Evolutionary conservation across 2,113 vertebrate species (phyloP), one percentile per base, ranked within the genome.

Genomic region (Ursus arctos): DNA sequence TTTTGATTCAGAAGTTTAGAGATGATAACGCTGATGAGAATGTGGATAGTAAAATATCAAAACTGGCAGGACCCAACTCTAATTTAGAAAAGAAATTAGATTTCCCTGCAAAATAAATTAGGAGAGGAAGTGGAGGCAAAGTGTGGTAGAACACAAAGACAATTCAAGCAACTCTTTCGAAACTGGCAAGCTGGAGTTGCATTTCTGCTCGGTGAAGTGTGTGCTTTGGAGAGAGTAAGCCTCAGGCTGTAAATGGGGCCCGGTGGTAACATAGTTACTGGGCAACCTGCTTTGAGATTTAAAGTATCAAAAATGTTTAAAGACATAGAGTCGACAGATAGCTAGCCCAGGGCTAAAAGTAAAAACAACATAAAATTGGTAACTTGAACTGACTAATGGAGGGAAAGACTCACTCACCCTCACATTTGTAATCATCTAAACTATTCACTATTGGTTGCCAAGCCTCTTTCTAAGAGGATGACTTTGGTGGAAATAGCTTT

Each of bases 41-140:
- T 91, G 94, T 72, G 57, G 55, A 80, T 89, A 94, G 36, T 79
- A 74, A 96, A 65, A 49, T 97, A 97, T 97, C 95, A 97, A 94
- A 97, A 96, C 86, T 96, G 94, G 96, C 88, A 98, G 97, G 53
- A 93, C 51, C 96, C 18, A 92, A 31, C 6, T 96, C 91, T 93
- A 97, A 94, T 97, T 98, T 97, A 98, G 84, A 94, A 97, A 98
- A 95, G 55, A 82, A 97, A 89, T 33, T 96, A 88, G 16, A 97
- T 72, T 97, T 83, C 59, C 15, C 49, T 55, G n/a, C 57, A 89
- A 95, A 93, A 91, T 26, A 95, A 40, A 53, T 65, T 93, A 97
- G 36, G 96, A 40, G 31, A 97, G 33, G 67, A 97, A 92, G 36
- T 95, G 22, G 14, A 96, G 92, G 96, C 90, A 94, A 90, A 96